These are phyloP conservation scores for Sciurus vulgaris DNA, from an alignment of 2,797 vertebrate species.

Conservation along the genomic window DNA sequence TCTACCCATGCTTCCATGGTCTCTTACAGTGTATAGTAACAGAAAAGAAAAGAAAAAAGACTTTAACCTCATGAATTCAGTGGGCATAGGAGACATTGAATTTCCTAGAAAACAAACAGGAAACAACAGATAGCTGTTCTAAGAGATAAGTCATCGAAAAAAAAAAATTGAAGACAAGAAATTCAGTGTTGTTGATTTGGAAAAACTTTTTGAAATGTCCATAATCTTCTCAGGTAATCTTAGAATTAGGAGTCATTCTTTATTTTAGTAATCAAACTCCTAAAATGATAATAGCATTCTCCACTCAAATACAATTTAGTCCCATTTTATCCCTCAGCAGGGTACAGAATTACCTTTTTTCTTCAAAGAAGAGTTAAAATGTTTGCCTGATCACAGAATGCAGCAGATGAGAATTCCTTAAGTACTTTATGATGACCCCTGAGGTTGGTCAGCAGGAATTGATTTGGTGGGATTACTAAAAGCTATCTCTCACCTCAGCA, in stretches of 20 bases:
- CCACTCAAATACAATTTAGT: slow-evolving; percentile 75
- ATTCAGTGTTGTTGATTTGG: not conserved
- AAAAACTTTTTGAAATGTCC: slow-evolving; percentile 21
- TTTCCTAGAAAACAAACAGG: slow-evolving; percentile 40
- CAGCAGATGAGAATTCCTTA: slow-evolving; percentile 42
- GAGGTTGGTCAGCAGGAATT: slow-evolving; percentile 64
- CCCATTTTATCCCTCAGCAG: slow-evolving; percentile 69
- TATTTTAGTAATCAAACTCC: slow-evolving; percentile 69
- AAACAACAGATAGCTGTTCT: not conserved
- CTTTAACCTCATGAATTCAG: not conserved
- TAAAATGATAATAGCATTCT: slow-evolving; percentile 71
- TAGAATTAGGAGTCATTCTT: slow-evolving; percentile 58
- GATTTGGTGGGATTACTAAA: slow-evolving; percentile 75
- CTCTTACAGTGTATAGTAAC: not conserved
- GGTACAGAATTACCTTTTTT: slow-evolving; percentile 70
- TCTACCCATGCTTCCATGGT: not conserved
- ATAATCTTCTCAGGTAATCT: slow-evolving; percentile 43
- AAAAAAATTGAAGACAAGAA: not conserved
- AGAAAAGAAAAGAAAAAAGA: not conserved
- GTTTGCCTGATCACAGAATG: slow-evolving; percentile 67
- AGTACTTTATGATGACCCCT: slow-evolving; percentile 47
- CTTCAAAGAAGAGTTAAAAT: slow-evolving; percentile 61
- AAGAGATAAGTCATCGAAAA: not conserved
- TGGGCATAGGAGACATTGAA: not conserved
- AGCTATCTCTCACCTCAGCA: slow-evolving; percentile 60